Percentiles rank a stretch among this genome's conserved stretches.
Evolutionary conservation across 64 coral and sea anemone species (phyloP).

Genomic region (Hydrozoanthus tunicans): DNA sequence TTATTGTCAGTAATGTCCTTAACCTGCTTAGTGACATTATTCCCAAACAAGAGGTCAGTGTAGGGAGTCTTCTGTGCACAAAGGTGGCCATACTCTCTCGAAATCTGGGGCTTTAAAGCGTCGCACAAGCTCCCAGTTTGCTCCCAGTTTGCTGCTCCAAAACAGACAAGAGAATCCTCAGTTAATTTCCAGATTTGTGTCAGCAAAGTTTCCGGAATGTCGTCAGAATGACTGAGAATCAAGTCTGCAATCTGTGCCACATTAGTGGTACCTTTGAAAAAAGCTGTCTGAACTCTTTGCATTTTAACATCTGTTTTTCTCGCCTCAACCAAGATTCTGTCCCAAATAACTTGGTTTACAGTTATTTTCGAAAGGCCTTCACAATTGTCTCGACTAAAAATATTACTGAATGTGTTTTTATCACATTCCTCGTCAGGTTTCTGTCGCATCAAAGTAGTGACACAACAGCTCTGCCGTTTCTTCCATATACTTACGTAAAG

Average conservation of each 20-base stretch:
- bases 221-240: not conserved
- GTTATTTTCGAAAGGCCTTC: too few relatives aligned
- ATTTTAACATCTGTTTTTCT: too few relatives aligned
- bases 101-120: constrained; percentile 8
- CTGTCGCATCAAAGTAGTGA: not conserved
- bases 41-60: not conserved
- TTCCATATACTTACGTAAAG: too few relatives aligned
- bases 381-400: not conserved
- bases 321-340: too few relatives aligned
- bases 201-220: too few relatives aligned
- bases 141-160: not conserved
- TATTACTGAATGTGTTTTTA: not conserved
- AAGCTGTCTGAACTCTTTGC: not conserved
- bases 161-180: too few relatives aligned
- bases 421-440: not conserved
- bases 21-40: not conserved
- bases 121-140: not conserved
- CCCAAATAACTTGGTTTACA: too few relatives aligned
- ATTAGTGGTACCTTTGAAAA: not conserved
- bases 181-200: too few relatives aligned
- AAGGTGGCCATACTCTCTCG: not conserved
- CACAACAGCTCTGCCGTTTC: too few relatives aligned
- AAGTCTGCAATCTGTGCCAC: not conserved
- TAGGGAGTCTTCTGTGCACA: too few relatives aligned
- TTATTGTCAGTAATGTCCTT: not conserved